Evolutionary conservation across 2,888 invertebrate species (phyloP).

Genomic region (Lampropteryx suffumata): DNA sequence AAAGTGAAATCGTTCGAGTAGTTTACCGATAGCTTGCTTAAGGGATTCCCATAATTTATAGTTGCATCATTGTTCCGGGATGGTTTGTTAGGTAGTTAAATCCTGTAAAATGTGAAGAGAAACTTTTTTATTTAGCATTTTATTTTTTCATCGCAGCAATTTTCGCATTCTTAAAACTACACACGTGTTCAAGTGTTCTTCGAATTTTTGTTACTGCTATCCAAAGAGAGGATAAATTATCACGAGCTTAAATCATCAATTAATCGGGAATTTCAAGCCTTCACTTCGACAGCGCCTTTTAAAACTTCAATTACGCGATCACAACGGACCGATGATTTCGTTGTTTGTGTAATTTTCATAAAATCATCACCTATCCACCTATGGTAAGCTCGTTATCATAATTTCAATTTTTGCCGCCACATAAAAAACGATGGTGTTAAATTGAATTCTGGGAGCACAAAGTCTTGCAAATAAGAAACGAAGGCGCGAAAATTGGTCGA

Average conservation of each 20-base stretch:
- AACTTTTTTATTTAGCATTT: too few species aligned
- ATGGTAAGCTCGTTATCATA: conserved; percentile 66
- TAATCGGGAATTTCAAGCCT: conserved; percentile 25
- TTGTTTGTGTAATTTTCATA: conserved; percentile 63
- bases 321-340: conserved; percentile 54
- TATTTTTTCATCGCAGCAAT: not conserved
- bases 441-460: conserved; percentile 76
- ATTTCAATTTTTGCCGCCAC: conserved; percentile 63
- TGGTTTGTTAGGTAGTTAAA: too few species aligned
- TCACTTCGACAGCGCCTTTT: conserved; percentile 35
- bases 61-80: too few species aligned
- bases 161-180: not conserved
- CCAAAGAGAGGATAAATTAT: conserved; percentile 20
- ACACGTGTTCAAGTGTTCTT: conserved; percentile 6
- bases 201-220: conserved; percentile 21
- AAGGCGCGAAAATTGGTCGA: conserved; percentile 74
- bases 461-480: conserved; percentile 69
- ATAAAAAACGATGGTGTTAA: conserved; percentile 77
- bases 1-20: too few species aligned
- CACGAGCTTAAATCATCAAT: conserved; percentile 23
- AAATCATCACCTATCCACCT: conserved; percentile 65
- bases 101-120: too few species aligned
- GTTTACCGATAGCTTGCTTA: too few species aligned
- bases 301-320: conserved; percentile 63
- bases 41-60: too few species aligned